A percentile compares a stretch with the other conserved stretches of the same genome.
phyloP scores from a whole-genome alignment of 2,888 invertebrate genomes.

The Nycteola revayana region DNA sequence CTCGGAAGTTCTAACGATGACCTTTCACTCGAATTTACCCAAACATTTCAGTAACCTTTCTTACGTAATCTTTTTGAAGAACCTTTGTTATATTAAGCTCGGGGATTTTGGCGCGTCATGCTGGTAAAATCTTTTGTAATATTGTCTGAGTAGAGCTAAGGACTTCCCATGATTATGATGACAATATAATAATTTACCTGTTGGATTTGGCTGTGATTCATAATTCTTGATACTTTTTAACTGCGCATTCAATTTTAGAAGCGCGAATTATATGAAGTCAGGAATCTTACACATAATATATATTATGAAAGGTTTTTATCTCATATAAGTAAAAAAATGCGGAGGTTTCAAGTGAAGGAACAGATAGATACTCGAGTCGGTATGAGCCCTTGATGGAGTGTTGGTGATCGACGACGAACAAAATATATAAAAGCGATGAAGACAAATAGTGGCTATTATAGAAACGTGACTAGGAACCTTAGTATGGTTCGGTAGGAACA shows the following conservation, averaged over 20 bases:
- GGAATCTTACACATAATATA: too few species aligned
- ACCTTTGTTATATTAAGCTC: conserved; percentile 8
- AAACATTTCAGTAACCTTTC: conserved; percentile 20
- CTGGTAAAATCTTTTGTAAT: conserved; percentile 4
- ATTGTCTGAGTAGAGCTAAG: too few species aligned
- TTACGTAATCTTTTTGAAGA: conserved; percentile 15
- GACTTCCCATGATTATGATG: too few species aligned
- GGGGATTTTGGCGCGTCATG: conserved; percentile 16
- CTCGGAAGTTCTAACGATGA: conserved; percentile 23
- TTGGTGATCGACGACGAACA: conserved; percentile 1
- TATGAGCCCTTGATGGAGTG: conserved; percentile 18
- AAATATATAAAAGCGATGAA: conserved; percentile 21
- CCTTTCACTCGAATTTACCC: conserved; percentile 20
- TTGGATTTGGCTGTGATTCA: too few species aligned
- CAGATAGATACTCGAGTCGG: conserved; percentile 11
- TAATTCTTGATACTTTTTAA: too few species aligned
- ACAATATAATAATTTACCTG: too few species aligned
- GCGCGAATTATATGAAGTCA: too few species aligned
- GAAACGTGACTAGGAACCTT: conserved; percentile 12
- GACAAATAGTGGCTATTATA: conserved; percentile 19
- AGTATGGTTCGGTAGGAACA: conserved; percentile 6
- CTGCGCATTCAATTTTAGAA: too few species aligned
- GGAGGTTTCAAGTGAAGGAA: conserved; percentile 10
- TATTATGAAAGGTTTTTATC: too few species aligned
- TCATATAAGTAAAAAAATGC: conserved; percentile 14